These are phyloP conservation scores for Belgica antarctica DNA, from an alignment of 2,888 invertebrate genomes.

Conservation along the genomic window DNA sequence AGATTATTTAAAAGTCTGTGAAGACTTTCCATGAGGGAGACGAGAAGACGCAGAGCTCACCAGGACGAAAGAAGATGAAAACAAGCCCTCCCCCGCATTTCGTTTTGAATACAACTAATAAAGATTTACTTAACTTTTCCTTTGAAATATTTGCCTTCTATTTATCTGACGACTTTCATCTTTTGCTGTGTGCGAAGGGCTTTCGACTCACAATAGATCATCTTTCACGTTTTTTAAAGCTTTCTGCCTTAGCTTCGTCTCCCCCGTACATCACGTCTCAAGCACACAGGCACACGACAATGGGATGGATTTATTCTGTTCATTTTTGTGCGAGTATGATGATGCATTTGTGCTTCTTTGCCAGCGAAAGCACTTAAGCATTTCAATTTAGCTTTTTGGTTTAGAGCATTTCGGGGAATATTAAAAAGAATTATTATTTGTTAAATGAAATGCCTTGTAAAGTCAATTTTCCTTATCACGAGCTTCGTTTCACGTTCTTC, in stretches of 20 bases:
- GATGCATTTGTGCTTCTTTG: slow-evolving; percentile 4
- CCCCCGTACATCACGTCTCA: slow-evolving; percentile 2
- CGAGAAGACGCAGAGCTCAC: background rate
- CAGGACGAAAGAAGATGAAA: slow-evolving; percentile 2
- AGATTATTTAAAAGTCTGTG: slow-evolving; percentile 34
- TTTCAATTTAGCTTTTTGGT: slow-evolving; percentile 16
- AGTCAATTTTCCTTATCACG: too few relatives aligned
- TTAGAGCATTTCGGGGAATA: background rate
- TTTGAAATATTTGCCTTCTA: slow-evolving; percentile 17
- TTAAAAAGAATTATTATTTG: slow-evolving; percentile 18
- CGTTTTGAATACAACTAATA: slow-evolving; percentile 39
- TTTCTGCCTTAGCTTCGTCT: too few relatives aligned
- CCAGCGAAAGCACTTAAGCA: slow-evolving; percentile 12
- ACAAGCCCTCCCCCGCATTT: slow-evolving; percentile 13
- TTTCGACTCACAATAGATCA: slow-evolving; percentile 7
- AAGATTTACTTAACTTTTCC: slow-evolving; percentile 40
- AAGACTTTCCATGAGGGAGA: background rate
- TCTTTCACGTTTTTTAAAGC: background rate
- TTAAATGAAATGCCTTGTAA: background rate
- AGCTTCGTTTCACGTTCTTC: too few relatives aligned
- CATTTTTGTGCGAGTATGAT: slow-evolving; percentile 3
- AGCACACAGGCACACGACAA: slow-evolving; percentile 9
- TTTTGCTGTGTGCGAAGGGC: background rate
- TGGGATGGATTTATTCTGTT: slow-evolving; percentile 18
- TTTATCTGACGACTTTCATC: background rate